Percentiles rank a stretch among this genome's conserved stretches.
Evolutionary conservation across 2,113 vertebrate species (phyloP).

Genomic region (Serinus canaria): DNA sequence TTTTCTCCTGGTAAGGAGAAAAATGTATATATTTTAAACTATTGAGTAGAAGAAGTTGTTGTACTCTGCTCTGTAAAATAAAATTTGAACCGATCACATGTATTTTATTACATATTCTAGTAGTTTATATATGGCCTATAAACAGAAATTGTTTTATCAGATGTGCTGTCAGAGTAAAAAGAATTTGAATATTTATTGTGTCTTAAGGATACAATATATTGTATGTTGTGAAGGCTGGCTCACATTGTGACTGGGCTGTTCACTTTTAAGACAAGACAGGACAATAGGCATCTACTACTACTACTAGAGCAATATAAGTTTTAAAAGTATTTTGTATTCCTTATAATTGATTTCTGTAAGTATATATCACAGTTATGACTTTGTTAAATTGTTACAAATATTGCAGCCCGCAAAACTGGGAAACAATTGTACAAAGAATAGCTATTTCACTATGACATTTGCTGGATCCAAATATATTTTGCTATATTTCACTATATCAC

Average conservation of each 20-base stretch:
- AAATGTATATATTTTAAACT: not conserved
- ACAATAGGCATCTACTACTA: not conserved
- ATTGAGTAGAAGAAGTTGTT: not conserved
- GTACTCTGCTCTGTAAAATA: not conserved
- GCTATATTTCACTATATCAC: too few species aligned
- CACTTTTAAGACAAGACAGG: not conserved
- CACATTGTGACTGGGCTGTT: not conserved
- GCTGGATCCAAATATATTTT: too few species aligned
- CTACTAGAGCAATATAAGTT: not conserved
- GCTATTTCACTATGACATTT: not conserved
- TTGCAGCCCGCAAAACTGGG: not conserved
- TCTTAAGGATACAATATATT: not conserved
- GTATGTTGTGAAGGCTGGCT: not conserved
- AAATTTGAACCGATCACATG: not conserved
- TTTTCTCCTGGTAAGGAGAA: not conserved
- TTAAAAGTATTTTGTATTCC: not conserved
- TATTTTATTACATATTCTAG: not conserved
- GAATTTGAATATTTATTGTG: not conserved
- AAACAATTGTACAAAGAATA: not conserved
- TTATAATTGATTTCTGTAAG: not conserved
- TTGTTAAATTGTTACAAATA: not conserved
- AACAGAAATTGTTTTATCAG: not conserved
- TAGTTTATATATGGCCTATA: not conserved
- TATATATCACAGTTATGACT: not conserved
- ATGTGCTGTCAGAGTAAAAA: not conserved